Base-by-base conservation (phyloP, 2,888 invertebrate genomes). In the Alloscopus bannaensis region DNA sequence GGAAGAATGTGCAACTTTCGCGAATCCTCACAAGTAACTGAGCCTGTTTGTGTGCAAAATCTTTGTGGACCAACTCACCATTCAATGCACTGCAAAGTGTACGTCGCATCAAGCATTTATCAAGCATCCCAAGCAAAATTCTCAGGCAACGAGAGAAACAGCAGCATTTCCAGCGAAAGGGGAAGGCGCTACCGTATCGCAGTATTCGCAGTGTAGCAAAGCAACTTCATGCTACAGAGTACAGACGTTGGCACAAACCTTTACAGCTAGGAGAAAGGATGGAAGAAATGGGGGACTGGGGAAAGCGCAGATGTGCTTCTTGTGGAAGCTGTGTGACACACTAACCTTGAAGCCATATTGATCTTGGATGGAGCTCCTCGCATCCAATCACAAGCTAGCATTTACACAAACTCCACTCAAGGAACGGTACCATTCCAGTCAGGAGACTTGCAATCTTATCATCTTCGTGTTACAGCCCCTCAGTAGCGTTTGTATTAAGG, bases 311-410 rank as follows among this genome's bases (percentile, higher is more conserved):
- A 78, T 78, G 78, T 78, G 42, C 60, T 71, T 78, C 52, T 45
- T 64, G 31, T 55, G 78, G 78, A 78, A 71, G 78, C 78, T 78
- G 78, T 66, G 71, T 81, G 84, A 80, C 84, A 80, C 79, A 84
- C 78, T 84, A 84, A 84, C 84, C 84, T 84, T 84, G 84, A 84
- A 84, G 82, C 57, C 66, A 72, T 78, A 78, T 78, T 78, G 78
- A 78, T 78, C 80, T 80, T 20, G 77, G 65, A 69, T 22, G 29
- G 36, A 47, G 22, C 31, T 26, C 29, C 42, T 64, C 42, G 52
- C 45, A 28, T 22, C 77, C 77, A 77, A 77, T 77, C 69, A 69
- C 52, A 42, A 64, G 20, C 66, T n/a, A 71, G 71, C 31, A 62
- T 20, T 52, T 29, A 22, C 36, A 36, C 36, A 36, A 36, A 8